Percentiles rank a stretch among this genome's conserved stretches.
These are phyloP conservation scores for Laticauda colubrina DNA, from an alignment of 2,113 vertebrate genomes.

Conservation along the genomic window DNA sequence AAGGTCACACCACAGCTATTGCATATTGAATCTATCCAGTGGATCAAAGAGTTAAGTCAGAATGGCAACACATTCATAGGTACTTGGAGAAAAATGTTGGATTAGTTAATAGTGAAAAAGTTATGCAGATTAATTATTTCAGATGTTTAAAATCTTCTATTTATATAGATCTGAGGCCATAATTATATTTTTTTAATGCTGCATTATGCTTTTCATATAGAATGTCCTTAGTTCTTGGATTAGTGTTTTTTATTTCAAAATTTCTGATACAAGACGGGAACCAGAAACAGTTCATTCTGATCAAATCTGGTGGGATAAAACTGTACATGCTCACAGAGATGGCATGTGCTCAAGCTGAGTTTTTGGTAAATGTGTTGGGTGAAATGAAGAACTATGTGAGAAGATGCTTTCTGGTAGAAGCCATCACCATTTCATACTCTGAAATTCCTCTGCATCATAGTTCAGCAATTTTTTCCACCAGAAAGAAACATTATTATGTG, in stretches of 20 bases:
- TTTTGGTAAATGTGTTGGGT: not conserved
- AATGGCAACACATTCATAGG: not conserved
- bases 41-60: not conserved
- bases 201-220: not conserved
- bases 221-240: not conserved
- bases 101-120: not conserved
- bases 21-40: not conserved
- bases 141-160: not conserved
- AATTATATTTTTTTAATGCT: not conserved
- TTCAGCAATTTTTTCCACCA: not conserved
- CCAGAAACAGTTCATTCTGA: not conserved
- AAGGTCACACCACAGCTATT: not conserved
- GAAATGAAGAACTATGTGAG: not conserved
- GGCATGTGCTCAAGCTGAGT: not conserved
- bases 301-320: not conserved
- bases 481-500: not conserved
- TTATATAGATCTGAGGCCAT: not conserved
- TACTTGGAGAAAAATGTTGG: not conserved
- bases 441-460: not conserved
- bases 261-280: not conserved
- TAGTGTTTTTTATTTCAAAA: not conserved
- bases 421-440: not conserved
- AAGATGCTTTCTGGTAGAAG: not conserved
- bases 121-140: constrained; percentile 1
- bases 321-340: not conserved